Base-by-base conservation (phyloP, 2,888 invertebrate species). In the Julus scanicus region DNA sequence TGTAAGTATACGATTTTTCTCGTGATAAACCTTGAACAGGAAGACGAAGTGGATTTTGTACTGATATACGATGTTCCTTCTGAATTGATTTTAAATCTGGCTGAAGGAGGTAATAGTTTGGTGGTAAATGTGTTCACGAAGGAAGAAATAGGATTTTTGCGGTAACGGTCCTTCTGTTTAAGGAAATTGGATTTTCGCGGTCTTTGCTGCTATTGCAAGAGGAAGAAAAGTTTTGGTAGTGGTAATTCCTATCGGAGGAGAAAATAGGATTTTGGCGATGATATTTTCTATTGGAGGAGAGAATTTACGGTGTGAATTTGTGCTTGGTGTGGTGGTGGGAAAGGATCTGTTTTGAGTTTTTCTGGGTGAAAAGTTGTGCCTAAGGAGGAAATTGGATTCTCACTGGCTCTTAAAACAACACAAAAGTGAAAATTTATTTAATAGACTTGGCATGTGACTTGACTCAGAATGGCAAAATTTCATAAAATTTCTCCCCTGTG, bases 351-450 rank as follows among this genome's bases (percentile, higher is more conserved):
- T 9, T 13, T 9, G 49, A 49, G 49, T 49, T 49, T 49, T 49
- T 9, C 49, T 49, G 49, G 13, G 13, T 2, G 49, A 2, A 49
- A 49, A 49, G 49, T 49, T 49, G 5, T 49, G 49, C 49, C 49
- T 49, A 13, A 13, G 49, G 49, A 49, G 49, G 49, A 49, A 49
- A 49, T 49, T 49, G 49, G 49, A 49, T 49, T 49, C 49, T 49
- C 49, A 49, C 49, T 49, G 49, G 71, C 71, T 71, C 71, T 71
- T 71, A 29, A 29, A 29, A 71, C 71, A 71, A 71, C 8, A 11
- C 29, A 29, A 71, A 71, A 71, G 71, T 71, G n/a, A 29, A 71
- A 71, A 71, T 71, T 71, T 71, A 71, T 71, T 29, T 71, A 71
- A 71, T 71, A 29, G 29, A 29, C 29, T 71, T 29, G 71, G 71